Conservation (phyloP, 2,797 vertebrate species). For the Eulemur rubriventer region DNA sequence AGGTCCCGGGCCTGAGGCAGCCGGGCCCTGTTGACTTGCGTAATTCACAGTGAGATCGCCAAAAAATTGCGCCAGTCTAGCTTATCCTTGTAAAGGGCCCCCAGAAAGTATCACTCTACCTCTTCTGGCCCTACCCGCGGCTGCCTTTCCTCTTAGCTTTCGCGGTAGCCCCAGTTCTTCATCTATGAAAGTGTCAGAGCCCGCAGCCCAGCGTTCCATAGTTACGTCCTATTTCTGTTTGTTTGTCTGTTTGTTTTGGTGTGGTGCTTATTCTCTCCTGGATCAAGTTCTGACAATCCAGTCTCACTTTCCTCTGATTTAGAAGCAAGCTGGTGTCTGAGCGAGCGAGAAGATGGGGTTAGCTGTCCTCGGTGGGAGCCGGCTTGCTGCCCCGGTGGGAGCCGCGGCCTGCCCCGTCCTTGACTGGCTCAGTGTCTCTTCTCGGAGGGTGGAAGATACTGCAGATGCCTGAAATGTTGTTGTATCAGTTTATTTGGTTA, state of each 20-base stretch:
- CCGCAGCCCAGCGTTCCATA: accelerated
- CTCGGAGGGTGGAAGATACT: accelerated
- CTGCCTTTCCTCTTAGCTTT: accelerated
- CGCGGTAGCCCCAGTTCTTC: accelerated
- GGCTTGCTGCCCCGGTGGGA: background rate
- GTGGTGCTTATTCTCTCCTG: background rate
- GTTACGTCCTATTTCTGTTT: accelerated
- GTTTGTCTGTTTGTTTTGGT: background rate
- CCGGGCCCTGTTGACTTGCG: accelerated
- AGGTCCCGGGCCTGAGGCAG: accelerated
- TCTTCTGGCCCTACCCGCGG: accelerated
- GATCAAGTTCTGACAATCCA: accelerated
- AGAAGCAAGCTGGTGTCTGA: background rate
- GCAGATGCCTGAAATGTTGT: accelerated
- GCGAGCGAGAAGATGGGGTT: accelerated
- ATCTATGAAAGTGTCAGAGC: accelerated
- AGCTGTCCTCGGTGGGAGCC: too few species aligned
- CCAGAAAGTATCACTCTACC: accelerated
- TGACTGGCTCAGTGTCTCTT: accelerated
- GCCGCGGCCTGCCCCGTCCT: accelerated
- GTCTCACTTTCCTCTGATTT: background rate
- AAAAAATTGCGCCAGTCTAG: accelerated
- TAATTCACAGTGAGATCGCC: accelerated
- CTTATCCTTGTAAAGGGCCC: too few species aligned
- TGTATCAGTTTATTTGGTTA: accelerated